phyloP scores from a whole-genome alignment of 2,888 invertebrate genomes.

The Fabriciana adippe region DNA sequence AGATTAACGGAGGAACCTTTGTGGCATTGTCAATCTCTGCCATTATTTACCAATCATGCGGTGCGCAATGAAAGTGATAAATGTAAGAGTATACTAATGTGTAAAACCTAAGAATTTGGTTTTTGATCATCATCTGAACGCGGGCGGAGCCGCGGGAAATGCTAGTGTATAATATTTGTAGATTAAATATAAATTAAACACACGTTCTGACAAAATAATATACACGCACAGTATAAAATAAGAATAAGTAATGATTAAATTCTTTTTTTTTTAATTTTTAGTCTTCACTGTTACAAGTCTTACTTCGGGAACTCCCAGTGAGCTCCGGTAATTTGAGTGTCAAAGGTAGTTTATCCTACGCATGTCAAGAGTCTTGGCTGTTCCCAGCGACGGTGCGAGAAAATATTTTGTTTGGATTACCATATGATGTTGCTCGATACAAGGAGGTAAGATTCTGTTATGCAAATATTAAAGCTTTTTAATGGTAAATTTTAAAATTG shows the following conservation, averaged over 20 bases:
- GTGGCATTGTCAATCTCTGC: too few species aligned
- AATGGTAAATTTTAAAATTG: neutral
- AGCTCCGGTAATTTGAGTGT: constrained; percentile 82
- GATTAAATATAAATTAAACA: too few species aligned
- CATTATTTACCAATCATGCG: too few species aligned
- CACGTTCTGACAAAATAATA: neutral
- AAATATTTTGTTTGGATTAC: constrained; percentile 91
- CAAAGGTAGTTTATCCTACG: constrained; percentile 86
- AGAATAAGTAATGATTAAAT: neutral
- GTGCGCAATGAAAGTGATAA: too few species aligned
- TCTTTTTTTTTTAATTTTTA: constrained; percentile 51
- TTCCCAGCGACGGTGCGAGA: constrained; percentile 89
- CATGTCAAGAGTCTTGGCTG: constrained; percentile 93
- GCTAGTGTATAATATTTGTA: too few species aligned
- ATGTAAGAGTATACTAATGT: too few species aligned
- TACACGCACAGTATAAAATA: neutral
- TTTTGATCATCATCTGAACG: too few species aligned
- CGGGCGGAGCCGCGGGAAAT: too few species aligned
- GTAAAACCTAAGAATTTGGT: too few species aligned
- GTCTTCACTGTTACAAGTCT: constrained; percentile 84
- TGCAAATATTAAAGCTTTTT: neutral
- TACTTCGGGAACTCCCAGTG: constrained; percentile 87
- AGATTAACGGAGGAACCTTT: too few species aligned
- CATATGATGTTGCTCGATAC: constrained; percentile 84
- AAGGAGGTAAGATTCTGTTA: constrained; percentile 65